These are phyloP conservation scores for Zelleria hepariella DNA, from an alignment of 2,888 invertebrate genomes.

Conservation along the genomic window DNA sequence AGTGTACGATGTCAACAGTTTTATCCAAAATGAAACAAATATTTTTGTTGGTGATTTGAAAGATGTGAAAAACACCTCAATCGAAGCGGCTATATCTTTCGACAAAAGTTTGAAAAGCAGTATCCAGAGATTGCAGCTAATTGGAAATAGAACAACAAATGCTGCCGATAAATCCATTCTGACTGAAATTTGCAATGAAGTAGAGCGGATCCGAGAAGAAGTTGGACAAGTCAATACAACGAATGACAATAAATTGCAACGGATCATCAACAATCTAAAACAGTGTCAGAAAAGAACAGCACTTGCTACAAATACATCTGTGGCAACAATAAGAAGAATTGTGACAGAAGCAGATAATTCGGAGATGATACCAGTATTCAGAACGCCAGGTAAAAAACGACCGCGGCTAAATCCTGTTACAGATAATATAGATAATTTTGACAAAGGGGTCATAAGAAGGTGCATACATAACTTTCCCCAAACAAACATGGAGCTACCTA, in stretches of 20 bases:
- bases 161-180: constrained; percentile 10
- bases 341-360: neutral
- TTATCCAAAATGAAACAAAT: neutral
- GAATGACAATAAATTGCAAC: constrained; percentile 3
- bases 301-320: neutral
- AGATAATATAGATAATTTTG: constrained; percentile 20
- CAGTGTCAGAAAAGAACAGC: constrained; percentile 6
- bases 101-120: neutral
- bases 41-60: neutral
- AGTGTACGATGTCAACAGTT: neutral
- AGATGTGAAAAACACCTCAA: neutral
- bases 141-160: constrained; percentile 12
- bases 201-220: constrained; percentile 12
- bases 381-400: constrained; percentile 24
- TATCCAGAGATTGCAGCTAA: neutral
- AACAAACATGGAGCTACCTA: constrained; percentile 22
- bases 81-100: neutral
- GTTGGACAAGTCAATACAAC: constrained; percentile 12
- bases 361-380: constrained; percentile 11
- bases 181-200: neutral
- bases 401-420: constrained; percentile 18
- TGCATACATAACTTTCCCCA: constrained; percentile 25
- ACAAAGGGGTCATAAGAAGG: constrained; percentile 24
- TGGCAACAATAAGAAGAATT: neutral
- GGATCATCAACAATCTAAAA: neutral